Base-by-base conservation (phyloP, 23 tunicate species). In the Diplosoma virens region DNA sequence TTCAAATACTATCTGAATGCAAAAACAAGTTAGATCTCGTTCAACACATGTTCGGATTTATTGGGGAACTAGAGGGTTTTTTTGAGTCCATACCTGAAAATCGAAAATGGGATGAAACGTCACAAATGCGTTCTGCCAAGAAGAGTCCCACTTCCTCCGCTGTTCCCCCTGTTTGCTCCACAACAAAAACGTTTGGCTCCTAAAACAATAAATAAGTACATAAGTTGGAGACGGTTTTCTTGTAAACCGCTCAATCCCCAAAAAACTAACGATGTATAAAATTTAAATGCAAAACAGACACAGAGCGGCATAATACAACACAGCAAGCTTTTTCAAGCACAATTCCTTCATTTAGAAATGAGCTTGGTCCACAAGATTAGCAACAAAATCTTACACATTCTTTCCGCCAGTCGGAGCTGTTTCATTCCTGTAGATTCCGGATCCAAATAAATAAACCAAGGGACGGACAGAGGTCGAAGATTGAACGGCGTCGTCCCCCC, bases 121-220 rank as follows among this genome's bases (percentile, higher is more conserved):
- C 18, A 92, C 47, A 1, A 75, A 65, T 30, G 83, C 92, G 21
- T 58, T 54, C 31, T 58, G 16, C 97, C 97, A 92, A 3, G 84
- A 78, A 30, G 21, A 33, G 3, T 67, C 85, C 4, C 47, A 11
- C 5, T 21, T 0, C 24, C 45, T 23, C 22, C 92, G 68, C 59
- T 92, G 97, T 47, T 76, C 56, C 21, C 84, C 92, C 1, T 73
- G 30, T 61, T 60, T 76, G 31, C 87, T 84, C 97, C 97, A 92
- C n/a, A 92, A 76, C 18, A 89, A 36, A 64, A 58, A 89, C 11
- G 33, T 32, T 34, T 72, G 78, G 5, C 34, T 21, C 9, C 78
- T 72, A 22, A n/a, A n/a, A n/a, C n/a, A n/a, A n/a, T n/a, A n/a
- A n/a, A n/a, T n/a, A n/a, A n/a, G n/a, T n/a, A n/a, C n/a, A n/a